phyloP scores from a whole-genome alignment of 2,888 invertebrate species.

The Troglohyphantes excavatus region DNA sequence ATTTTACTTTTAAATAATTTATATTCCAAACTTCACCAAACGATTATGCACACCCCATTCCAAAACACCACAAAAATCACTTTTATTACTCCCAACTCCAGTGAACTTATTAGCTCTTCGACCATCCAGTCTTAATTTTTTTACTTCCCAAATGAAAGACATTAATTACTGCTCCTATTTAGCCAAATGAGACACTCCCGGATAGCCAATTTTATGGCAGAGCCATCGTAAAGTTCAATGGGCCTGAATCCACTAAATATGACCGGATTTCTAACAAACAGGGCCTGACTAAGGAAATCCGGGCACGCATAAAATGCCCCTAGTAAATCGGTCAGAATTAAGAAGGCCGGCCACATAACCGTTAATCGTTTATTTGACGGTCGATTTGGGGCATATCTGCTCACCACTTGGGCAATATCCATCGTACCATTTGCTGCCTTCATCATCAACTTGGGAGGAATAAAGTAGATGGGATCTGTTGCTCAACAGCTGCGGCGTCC shows the following conservation, averaged over 20 bases:
- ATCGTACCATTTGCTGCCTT: background rate
- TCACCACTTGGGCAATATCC: background rate
- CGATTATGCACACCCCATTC: background rate
- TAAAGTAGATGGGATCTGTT: background rate
- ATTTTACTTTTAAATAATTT: background rate
- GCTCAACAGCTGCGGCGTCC: slow-evolving; percentile 10
- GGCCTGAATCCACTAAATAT: background rate
- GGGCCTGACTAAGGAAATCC: background rate
- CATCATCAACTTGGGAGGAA: slow-evolving; percentile 25
- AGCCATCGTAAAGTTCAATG: background rate
- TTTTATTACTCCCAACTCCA: background rate
- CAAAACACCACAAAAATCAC: background rate
- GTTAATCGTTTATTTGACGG: slow-evolving; percentile 43
- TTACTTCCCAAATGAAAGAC: background rate
- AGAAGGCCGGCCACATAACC: slow-evolving; percentile 2
- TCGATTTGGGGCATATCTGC: slow-evolving; percentile 33
- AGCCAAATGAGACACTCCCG: slow-evolving; percentile 10
- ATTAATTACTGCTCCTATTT: slow-evolving; percentile 34
- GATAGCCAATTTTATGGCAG: slow-evolving; percentile 1
- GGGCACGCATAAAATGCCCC: background rate
- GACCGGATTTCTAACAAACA: background rate
- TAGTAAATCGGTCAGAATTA: slow-evolving; percentile 33
- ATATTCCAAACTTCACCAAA: background rate
- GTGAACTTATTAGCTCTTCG: background rate
- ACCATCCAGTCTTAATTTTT: background rate